Evolutionary conservation across 2,113 vertebrate species (phyloP).

Genomic region (Phodopus roborovskii): DNA sequence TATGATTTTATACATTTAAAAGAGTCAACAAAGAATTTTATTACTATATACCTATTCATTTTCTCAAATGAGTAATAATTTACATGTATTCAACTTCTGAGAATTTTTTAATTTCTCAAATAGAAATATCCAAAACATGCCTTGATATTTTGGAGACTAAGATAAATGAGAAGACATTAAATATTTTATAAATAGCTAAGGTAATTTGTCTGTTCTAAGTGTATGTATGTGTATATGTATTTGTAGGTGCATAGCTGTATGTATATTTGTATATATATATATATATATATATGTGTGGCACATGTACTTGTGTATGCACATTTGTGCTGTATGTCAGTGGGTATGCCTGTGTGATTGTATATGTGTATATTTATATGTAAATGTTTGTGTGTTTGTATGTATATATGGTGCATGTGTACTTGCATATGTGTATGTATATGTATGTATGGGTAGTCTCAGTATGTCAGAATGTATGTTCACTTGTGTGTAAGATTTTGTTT

Average conservation of each 20-base stretch:
- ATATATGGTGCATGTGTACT: neutral
- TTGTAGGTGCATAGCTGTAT: neutral
- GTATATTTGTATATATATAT: neutral
- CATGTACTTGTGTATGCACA: neutral
- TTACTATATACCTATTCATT: neutral
- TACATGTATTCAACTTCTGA: neutral
- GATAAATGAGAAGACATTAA: neutral
- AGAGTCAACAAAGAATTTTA: neutral
- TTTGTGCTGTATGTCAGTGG: neutral
- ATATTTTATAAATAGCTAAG: neutral
- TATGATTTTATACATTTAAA: neutral
- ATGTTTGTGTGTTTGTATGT: neutral
- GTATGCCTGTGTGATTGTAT: neutral
- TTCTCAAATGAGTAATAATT: conserved; percentile 7
- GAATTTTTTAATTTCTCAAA: conserved; percentile 21
- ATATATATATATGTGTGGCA: too few species aligned
- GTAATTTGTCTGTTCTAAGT: neutral
- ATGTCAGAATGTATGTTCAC: neutral
- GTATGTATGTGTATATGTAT: neutral
- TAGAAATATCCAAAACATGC: neutral
- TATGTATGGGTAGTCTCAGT: neutral
- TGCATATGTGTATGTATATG: neutral
- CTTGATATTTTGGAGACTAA: neutral
- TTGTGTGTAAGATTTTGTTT: neutral
- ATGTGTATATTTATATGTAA: neutral